Conservation (phyloP, 2,888 invertebrate species). For the Dryocosmus kuriphilus region DNA sequence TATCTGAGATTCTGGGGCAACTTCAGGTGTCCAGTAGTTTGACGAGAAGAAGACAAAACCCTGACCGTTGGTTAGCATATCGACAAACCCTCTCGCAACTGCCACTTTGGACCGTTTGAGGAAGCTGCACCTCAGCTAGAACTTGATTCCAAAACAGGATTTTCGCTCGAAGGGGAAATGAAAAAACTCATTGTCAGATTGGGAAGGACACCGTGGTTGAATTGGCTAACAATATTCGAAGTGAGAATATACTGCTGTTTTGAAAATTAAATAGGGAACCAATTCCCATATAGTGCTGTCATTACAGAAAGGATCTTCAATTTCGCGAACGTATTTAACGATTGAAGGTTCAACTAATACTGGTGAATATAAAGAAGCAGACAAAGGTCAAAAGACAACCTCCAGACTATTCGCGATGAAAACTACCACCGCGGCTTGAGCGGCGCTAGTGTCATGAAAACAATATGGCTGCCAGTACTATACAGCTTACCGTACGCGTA, state of each 20-base stretch:
- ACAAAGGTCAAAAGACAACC: no score
- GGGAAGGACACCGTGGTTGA: neutral
- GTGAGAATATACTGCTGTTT: neutral
- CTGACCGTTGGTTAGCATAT: conserved; percentile 59
- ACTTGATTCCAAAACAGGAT: conserved; percentile 77
- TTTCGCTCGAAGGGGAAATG: conserved; percentile 52
- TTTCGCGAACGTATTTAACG: no score
- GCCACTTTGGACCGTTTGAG: conserved; percentile 72
- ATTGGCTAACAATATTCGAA: neutral
- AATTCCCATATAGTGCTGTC: no score
- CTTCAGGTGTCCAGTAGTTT: conserved; percentile 60
- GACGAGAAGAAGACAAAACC: conserved; percentile 63
- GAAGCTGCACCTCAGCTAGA: conserved; percentile 63
- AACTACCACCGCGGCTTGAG: no score
- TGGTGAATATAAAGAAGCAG: no score
- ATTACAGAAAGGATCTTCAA: no score
- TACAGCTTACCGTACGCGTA: no score
- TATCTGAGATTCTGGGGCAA: conserved; percentile 43
- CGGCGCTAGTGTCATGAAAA: no score
- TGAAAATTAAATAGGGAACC: no score
- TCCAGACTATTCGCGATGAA: no score
- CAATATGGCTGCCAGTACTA: no score
- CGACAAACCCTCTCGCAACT: conserved; percentile 56
- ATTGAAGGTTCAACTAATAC: no score
- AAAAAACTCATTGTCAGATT: neutral